Conservation (phyloP, 2,113 vertebrate species). For the Xenopus tropicalis region UCB_Xtro_10.0 CM004445.2:61817001-61817500, state of each 20-base stretch:
- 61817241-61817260: constrained; percentile 32
- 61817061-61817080: too few species aligned
- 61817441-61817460: background rate
- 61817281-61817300: constrained; percentile 49
- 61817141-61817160: too few species aligned
- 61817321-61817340: constrained; percentile 35
- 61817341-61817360: background rate
- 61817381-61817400: too few species aligned
- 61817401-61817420: background rate
- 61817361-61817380: background rate
- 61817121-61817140: too few species aligned
- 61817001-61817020: too few species aligned
- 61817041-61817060: too few species aligned
- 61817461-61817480: background rate
- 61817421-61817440: background rate
- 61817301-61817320: constrained; percentile 41
- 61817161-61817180: too few species aligned
- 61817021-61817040: too few species aligned
- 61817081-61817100: too few species aligned
- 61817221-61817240: constrained; percentile 10
- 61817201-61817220: too few species aligned
- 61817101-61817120: too few species aligned
- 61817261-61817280: constrained; percentile 24
- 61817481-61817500: background rate
- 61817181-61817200: too few species aligned